Base-by-base conservation (phyloP, 2,113 vertebrate species). In the Nycticorax nycticorax region DNA sequence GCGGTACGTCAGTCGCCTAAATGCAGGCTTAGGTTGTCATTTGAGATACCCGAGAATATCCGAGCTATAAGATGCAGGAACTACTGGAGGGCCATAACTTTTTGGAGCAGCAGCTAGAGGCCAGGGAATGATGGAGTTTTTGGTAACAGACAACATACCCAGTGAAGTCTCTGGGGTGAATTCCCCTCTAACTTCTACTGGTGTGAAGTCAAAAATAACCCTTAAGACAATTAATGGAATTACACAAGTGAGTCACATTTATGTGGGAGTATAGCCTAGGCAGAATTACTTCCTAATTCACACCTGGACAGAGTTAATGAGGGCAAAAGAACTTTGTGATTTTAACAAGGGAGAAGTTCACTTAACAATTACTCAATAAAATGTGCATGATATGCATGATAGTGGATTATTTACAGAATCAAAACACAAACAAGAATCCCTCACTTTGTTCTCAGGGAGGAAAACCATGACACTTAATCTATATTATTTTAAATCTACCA, bases 401-500 rank as follows among this genome's bases (percentile, higher is more conserved):
- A 64, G 64, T 68, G 35, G 71, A 67, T 89, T 91, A 39, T 35
- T 63, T 52, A 60, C 56, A 75, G 57, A 68, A 80, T 78, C 33
- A 91, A 87, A 95, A 71, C 33, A 59, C 33, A 87, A 85, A 94
- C 23, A 93, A 56, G 47, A 45, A 85, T 87, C 33, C 24, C 55
- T 57, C 18, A 68, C 57, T 69, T 27, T 41, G 13, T 72, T 75
- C 73, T 85, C 32, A 62, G 37, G 14, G 41, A 69, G 41, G 41
- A 87, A 67, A 85, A 17, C 14, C 15, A 15, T 56, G 53, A 35
- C 69, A 72, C 37, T 89, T 96, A 78, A 93, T 95, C 66, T 87
- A 62, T 95, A 78, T 82, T 69, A 28, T 84, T 95, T 89, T 55
- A 94, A 88, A 93, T 82, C 47, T 94, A 92, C 55, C 73, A 53